These are phyloP conservation scores for Zoroaster sp. DNA, from an alignment of 53 echinoderm and acorn worm species.

Conservation along the genomic window DNA sequence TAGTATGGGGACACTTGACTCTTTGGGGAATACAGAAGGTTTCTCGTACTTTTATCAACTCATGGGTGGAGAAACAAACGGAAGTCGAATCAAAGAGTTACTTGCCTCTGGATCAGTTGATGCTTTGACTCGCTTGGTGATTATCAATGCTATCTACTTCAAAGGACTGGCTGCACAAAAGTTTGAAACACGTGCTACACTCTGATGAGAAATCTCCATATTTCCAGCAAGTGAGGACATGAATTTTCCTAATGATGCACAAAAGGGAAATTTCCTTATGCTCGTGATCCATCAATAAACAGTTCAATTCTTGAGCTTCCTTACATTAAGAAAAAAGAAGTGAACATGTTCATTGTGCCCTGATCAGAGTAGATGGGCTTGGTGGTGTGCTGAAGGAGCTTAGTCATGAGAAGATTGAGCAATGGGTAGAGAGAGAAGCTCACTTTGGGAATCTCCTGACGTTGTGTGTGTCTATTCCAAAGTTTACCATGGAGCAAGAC, in stretches of 20 bases:
- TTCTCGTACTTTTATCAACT: slow-evolving; percentile 69
- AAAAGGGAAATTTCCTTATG: slow-evolving; percentile 23
- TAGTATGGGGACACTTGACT: too few relatives aligned
- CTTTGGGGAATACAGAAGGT: slow-evolving; percentile 10
- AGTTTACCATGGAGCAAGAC: slow-evolving; percentile 31
- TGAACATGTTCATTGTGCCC: slow-evolving; percentile 64
- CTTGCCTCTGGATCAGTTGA: slow-evolving; percentile 61
- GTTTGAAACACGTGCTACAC: slow-evolving; percentile 53
- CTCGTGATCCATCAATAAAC: slow-evolving; percentile 5
- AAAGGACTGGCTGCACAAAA: slow-evolving; percentile 82
- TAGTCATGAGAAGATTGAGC: not conserved
- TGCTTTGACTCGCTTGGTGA: slow-evolving; percentile 66
- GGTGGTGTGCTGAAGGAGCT: slow-evolving; percentile 19
- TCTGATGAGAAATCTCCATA: slow-evolving; percentile 42
- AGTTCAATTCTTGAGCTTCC: slow-evolving; percentile 32
- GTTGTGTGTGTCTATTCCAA: slow-evolving; percentile 29
- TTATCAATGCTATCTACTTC: slow-evolving; percentile 94
- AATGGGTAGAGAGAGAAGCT: slow-evolving; percentile 11
- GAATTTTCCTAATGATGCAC: slow-evolving; percentile 74
- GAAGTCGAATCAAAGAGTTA: slow-evolving; percentile 68
- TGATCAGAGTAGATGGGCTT: slow-evolving; percentile 59
- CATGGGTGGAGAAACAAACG: slow-evolving; percentile 87
- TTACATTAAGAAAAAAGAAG: too few relatives aligned
- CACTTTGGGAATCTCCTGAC: not conserved
- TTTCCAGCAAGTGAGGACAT: slow-evolving; percentile 42